Conservation (phyloP, 2,113 vertebrate genomes). For the Microcebus murinus region DNA sequence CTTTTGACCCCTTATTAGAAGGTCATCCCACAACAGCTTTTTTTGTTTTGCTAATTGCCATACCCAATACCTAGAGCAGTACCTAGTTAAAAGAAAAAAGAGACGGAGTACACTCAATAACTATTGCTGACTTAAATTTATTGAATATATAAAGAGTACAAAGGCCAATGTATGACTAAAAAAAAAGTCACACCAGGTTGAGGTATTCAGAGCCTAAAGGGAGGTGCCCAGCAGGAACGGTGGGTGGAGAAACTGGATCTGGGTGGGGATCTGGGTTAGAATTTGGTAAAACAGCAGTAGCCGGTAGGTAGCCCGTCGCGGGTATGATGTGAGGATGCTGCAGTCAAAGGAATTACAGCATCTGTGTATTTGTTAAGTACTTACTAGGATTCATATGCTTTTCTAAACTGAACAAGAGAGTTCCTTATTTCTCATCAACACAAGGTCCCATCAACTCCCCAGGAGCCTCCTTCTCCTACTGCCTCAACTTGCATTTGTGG, state of each 20-base stretch:
- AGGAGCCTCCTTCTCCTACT: neutral
- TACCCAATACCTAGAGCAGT: neutral
- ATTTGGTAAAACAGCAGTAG: neutral
- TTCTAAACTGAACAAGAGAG: neutral
- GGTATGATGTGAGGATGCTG: neutral
- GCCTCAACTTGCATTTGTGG: neutral
- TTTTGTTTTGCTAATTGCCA: neutral
- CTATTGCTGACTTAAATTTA: neutral
- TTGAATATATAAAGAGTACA: conserved; percentile 16
- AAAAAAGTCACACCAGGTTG: neutral
- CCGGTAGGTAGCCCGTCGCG: neutral
- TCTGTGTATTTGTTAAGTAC: neutral
- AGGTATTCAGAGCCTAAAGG: neutral
- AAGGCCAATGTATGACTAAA: too few species aligned
- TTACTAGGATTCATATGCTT: neutral
- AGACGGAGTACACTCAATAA: neutral
- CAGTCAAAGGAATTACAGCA: neutral
- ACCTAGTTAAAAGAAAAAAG: neutral
- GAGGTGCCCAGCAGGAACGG: neutral
- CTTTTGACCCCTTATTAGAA: neutral
- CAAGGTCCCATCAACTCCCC: neutral
- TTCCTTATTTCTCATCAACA: neutral
- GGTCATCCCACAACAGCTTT: neutral
- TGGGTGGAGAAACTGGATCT: neutral
- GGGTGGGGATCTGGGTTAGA: neutral